Evolutionary conservation across 2,797 vertebrate species (phyloP), one percentile per base, ranked within the genome.

Genomic region (Zalophus californianus): DNA sequence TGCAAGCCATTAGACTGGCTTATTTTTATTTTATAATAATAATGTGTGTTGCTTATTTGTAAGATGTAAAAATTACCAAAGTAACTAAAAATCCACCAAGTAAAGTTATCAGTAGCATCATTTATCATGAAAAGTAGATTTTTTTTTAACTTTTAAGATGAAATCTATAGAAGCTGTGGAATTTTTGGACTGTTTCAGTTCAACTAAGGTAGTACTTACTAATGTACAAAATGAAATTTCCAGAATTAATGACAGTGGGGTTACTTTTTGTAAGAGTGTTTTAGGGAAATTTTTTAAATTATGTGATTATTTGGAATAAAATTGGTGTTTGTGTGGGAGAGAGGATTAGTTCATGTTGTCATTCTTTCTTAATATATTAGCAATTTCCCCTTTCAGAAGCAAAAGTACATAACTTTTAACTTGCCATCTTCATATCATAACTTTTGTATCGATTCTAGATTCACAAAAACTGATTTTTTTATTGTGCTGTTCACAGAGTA

Each of bases 231-330:
- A 21, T 82, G 21, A 41, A 56, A n/a, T 96, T 94, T 96, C 25
- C 35, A 91, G 90, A 96, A 93, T 91, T 94, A 85, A 90, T 92
- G 91, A 90, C 38, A 48, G 7, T 48, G 72, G 44, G 23, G 13
- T 85, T 88, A 92, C 66, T 92, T 95, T 96, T 96, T 96, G 21
- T 97, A 96, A 89, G 96, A 96, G 25, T 93, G 29, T 50, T 90
- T 87, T 91, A 84, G 52, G 80, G 92, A 95, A 93, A 85, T 64
- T 73, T 25, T 96, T 97, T 44, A 94, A 97, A 97, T 97, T 97
- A 96, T 97, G 95, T 97, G 52, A 95, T 89, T 91, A 73, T 96
- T 95, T 93, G 77, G 86, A 98, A 97, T 97, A 98, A 97, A 96
- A 87, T 93, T 64, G 78, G 44, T 95, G 13, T 92, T 90, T 95